Evolutionary conservation across 1,140 invertebrate species (phyloP), one percentile per base, ranked within the genome.

Genomic region (Heliconius eleuchia): DNA sequence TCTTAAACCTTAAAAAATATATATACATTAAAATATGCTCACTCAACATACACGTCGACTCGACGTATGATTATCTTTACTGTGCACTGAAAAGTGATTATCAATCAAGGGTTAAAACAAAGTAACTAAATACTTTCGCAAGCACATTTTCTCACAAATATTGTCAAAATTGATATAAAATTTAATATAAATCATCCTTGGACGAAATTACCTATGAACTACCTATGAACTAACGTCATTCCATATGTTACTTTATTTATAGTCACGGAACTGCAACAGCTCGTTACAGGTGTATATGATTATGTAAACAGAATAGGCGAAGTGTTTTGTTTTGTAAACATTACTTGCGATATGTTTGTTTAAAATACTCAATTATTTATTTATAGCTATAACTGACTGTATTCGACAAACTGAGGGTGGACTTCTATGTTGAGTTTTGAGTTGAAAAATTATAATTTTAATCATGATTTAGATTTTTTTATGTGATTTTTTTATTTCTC

Each of bases 241-340:
- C 60, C 60, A 66, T 30, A 30, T 66, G 60, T 66, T 66, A 27
- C 50, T 73, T 78, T 83, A 83, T 76, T 78, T 73, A 76, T 80
- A 76, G 52, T 77, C 76, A 52, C 81, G 75, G 76, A 82, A 80
- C 81, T 80, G 60, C 60, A 34, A 37, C 30, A 75, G 23, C 74
- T 55, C 16, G 57, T 79, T 75, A 78, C 82, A 83, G 76, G 79
- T 83, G 82, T 73, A 78, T 50, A 16, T 60, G 78, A 39, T 66
- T 37, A 55, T 42, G 71, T 79, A 80, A 83, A 78, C 81, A 78
- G 70, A 73, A 66, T 30, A 66, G 60, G 60, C 60, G 11, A 27
- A 66, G 27, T 66, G 60, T 66, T 66, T 66, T 66, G 60, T 78
- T 83, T 78, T 74, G 76, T 83, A 80, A 78, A 80, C 79, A 76